A percentile compares a stretch with the other conserved stretches of the same genome.
phyloP scores from a whole-genome alignment of 2,888 invertebrate species.

The Anoncus sp. region DNA sequence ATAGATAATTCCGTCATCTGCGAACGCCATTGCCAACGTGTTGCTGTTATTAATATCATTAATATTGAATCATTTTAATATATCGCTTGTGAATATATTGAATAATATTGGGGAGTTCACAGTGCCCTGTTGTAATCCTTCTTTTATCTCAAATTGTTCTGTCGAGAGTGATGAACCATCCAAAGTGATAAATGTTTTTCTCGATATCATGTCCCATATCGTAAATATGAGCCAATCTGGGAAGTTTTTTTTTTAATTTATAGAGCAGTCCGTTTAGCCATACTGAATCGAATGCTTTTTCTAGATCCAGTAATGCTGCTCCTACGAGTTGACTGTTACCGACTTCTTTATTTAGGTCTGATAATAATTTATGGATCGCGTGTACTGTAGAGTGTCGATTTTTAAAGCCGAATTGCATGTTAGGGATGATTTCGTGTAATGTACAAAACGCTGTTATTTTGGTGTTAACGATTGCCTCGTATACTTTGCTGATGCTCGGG shows the following conservation, averaged over 20 bases:
- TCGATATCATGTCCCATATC: not conserved
- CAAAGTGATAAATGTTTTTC: not conserved
- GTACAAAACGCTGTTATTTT: constrained; percentile 6
- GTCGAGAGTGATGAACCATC: not conserved
- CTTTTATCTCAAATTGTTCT: not conserved
- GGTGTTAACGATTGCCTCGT: constrained; percentile 35
- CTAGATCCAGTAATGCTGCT: constrained; percentile 34
- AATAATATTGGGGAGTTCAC: constrained; percentile 8
- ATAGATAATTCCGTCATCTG: not conserved
- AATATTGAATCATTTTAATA: not conserved
- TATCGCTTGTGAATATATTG: not conserved
- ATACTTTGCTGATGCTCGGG: constrained; percentile 48
- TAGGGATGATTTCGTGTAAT: constrained; percentile 28
- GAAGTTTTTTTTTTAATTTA: constrained; percentile 20
- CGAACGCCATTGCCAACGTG: not conserved
- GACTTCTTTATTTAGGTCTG: constrained; percentile 13
- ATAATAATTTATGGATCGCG: too few relatives aligned
- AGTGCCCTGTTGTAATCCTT: constrained; percentile 9
- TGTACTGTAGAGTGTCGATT: constrained; percentile 39
- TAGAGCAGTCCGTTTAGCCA: constrained; percentile 35
- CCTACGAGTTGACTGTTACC: constrained; percentile 22
- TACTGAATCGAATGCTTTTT: constrained; percentile 53
- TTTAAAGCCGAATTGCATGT: constrained; percentile 55
- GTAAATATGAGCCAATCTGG: not conserved
- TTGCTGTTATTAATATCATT: not conserved